These are phyloP conservation scores for Belonocnema kinseyi DNA, from an alignment of 1,140 invertebrate genomes.

Conservation along the genomic window DNA sequence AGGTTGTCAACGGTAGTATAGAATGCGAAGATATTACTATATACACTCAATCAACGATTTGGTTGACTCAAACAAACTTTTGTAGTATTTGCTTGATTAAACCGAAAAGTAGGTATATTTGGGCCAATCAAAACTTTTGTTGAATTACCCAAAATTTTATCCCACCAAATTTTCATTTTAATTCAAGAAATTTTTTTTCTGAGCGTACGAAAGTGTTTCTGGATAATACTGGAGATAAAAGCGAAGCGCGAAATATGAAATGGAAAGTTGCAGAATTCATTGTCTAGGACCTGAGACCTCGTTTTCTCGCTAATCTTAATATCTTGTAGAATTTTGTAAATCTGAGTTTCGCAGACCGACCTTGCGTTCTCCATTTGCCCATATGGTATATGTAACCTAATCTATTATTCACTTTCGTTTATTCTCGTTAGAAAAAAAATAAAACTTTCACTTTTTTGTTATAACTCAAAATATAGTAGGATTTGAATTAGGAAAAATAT, in stretches of 20 bases:
- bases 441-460: too few relatives aligned
- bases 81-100: neutral
- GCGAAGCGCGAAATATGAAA: neutral
- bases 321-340: slow-evolving; percentile 20
- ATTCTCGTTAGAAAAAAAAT: too few relatives aligned
- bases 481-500: too few relatives aligned
- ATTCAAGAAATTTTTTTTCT: too few relatives aligned
- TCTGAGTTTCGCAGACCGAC: neutral
- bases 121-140: too few relatives aligned
- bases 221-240: slow-evolving; percentile 11
- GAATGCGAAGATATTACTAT: neutral
- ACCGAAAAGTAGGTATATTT: neutral
- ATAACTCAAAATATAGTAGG: too few relatives aligned
- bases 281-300: slow-evolving; percentile 9
- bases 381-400: neutral
- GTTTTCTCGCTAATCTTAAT: neutral
- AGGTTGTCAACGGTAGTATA: slow-evolving; percentile 4
- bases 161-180: too few relatives aligned
- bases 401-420: too few relatives aligned
- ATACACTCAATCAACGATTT: too few relatives aligned
- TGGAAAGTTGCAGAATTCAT: slow-evolving; percentile 20
- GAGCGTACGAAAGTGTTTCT: neutral
- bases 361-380: neutral
- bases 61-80: too few relatives aligned
- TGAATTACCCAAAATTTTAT: too few relatives aligned